Percentiles rank a stretch among this genome's conserved stretches.
Conservation (phyloP, 2,797 vertebrate species). For the Anas bahamensis region DNA sequence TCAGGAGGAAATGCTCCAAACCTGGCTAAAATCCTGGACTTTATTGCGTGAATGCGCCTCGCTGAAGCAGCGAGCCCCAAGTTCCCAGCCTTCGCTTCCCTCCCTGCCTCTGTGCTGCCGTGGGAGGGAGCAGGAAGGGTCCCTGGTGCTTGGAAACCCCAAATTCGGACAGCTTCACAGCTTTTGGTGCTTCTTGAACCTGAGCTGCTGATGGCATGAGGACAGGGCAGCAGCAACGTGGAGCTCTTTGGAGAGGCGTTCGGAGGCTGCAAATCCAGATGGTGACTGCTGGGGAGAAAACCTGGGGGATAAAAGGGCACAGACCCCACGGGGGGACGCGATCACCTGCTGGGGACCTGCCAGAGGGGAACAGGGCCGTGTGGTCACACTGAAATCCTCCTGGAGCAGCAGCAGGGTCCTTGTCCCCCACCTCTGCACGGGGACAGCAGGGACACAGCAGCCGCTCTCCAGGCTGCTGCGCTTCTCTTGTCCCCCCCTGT, state of each 20-base stretch:
- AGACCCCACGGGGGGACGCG: background rate
- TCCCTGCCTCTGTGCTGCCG: background rate
- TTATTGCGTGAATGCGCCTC: background rate
- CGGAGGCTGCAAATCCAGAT: background rate
- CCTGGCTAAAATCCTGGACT: background rate
- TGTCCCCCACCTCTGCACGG: background rate
- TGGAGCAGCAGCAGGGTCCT: background rate
- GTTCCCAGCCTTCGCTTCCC: background rate
- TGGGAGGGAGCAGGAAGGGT: background rate
- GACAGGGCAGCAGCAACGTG: too few species aligned
- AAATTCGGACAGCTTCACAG: background rate
- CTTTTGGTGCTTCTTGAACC: background rate
- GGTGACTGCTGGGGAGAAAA: background rate
- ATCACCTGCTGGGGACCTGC: background rate
- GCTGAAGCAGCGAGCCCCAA: background rate
- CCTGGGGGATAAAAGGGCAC: background rate
- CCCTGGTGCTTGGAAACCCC: background rate
- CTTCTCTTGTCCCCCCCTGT: background rate
- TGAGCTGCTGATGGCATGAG: too few species aligned
- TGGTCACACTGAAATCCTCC: background rate
- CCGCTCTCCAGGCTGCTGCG: fast-evolving
- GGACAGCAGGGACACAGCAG: background rate
- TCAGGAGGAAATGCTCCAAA: background rate
- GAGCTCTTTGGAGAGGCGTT: fast-evolving
- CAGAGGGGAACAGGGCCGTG: background rate